Base-by-base conservation (phyloP, 2,113 vertebrate genomes). In the Aegotheles bennettii region DNA sequence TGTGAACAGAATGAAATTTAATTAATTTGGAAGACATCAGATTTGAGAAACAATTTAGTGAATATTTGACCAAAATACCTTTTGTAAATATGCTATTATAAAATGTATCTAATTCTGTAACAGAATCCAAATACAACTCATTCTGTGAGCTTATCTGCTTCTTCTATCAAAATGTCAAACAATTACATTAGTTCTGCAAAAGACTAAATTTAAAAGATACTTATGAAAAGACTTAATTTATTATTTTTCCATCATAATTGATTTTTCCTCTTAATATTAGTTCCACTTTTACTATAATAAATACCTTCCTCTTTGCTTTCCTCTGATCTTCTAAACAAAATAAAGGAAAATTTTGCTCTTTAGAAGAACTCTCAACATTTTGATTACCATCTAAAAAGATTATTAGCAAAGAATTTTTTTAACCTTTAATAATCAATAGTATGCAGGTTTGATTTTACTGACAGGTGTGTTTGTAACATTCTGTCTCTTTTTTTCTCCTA, bases 31-130 rank as follows among this genome's bases (percentile, higher is more conserved):
- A 88, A 91, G 48, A 82, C 40, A 81, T 74, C 38, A 84, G 28
- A 60, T 84, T 33, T 70, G 67, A 84, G 74, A 94, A 87, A 89
- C 57, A 85, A 94, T 91, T 95, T 90, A 87, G 47, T 51, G 70
- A 80, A 68, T 71, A 87, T 83, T 79, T 74, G 47, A 56, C 45
- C 31, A 79, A 93, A 91, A 93, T 80, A 18, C 1, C 1, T 85
- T 93, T 85, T 80, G 23, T 68, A 93, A 94, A 91, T 73, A 91
- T 60, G 20, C 2, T 81, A 23, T 75, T 91, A 76, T 48, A 90
- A 94, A 93, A 93, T n/a, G 12, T 81, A 70, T 75, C 38, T 75
- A 87, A 64, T 35, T 91, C 60, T 78, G 50, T 69, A 76, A 82
- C 16, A 87, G 69, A 87, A 84, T 81, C 40, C 54, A 82, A 63